Evolutionary conservation across 2,797 vertebrate genomes (phyloP).

Genomic region (Zalophus californianus): DNA sequence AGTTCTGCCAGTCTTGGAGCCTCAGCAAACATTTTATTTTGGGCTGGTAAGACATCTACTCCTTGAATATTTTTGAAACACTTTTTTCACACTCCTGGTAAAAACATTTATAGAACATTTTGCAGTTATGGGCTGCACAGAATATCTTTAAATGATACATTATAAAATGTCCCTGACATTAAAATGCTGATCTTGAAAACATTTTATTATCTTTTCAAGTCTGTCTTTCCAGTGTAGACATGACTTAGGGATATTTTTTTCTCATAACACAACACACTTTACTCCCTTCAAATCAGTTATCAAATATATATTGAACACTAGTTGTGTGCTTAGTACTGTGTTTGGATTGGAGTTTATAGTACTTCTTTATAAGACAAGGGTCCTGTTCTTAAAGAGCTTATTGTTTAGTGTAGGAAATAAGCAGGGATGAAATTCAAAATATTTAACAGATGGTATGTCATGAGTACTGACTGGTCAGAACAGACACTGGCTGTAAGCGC

Average conservation of each 20-base stretch:
- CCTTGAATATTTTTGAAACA: slow-evolving; percentile 74
- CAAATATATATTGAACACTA: slow-evolving; percentile 17
- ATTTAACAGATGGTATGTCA: slow-evolving; percentile 18
- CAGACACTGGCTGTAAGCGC: neutral
- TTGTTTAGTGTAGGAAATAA: slow-evolving; percentile 60
- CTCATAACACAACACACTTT: neutral
- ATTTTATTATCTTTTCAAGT: slow-evolving; percentile 65
- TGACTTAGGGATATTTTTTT: slow-evolving; percentile 55
- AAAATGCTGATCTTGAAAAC: slow-evolving; percentile 62
- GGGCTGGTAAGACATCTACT: slow-evolving; percentile 64
- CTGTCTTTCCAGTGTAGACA: slow-evolving; percentile 42
- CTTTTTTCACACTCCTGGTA: slow-evolving; percentile 58
- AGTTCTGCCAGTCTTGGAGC: slow-evolving; percentile 74
- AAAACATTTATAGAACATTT: slow-evolving; percentile 76
- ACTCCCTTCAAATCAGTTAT: neutral
- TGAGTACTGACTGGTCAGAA: neutral
- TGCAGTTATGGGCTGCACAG: slow-evolving; percentile 47
- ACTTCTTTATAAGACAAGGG: slow-evolving; percentile 42
- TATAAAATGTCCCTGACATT: slow-evolving; percentile 15
- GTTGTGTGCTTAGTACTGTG: slow-evolving; percentile 6
- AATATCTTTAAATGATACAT: slow-evolving; percentile 67
- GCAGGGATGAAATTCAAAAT: slow-evolving; percentile 56
- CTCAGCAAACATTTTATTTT: slow-evolving; percentile 81
- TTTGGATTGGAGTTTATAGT: slow-evolving; percentile 22
- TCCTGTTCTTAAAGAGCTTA: slow-evolving; percentile 42